phyloP scores from a whole-genome alignment of 1,140 invertebrate genomes.

The Spodoptera litura region DNA sequence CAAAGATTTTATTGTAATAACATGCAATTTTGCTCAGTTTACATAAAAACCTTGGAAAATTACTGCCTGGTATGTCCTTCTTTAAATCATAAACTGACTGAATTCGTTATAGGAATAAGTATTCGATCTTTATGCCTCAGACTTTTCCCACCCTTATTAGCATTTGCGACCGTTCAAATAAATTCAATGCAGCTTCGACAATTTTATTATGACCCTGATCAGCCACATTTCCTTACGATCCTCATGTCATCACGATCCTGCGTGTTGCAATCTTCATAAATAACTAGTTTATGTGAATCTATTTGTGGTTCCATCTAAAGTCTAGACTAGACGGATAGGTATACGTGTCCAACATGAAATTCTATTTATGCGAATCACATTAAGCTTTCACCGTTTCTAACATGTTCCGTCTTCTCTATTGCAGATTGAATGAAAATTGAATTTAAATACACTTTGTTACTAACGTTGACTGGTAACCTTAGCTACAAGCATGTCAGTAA shows the following conservation, averaged over 20 bases:
- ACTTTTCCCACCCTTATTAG: too few relatives aligned
- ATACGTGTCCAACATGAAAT: conserved; percentile 61
- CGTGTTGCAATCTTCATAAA: conserved; percentile 44
- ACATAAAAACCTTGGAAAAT: too few relatives aligned
- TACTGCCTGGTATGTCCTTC: too few relatives aligned
- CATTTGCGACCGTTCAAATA: too few relatives aligned
- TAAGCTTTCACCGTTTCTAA: conserved; percentile 59
- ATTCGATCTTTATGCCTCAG: too few relatives aligned
- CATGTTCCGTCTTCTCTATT: conserved; percentile 49
- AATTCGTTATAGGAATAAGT: too few relatives aligned
- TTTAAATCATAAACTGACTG: too few relatives aligned
- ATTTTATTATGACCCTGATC: conserved; percentile 23
- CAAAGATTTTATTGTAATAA: too few relatives aligned
- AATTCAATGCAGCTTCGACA: neutral
- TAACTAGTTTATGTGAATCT: conserved; percentile 47
- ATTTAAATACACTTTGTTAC: conserved; percentile 51
- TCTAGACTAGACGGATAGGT: conserved; percentile 42
- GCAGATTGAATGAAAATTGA: conserved; percentile 51
- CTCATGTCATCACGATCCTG: conserved; percentile 31
- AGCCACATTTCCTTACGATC: neutral
- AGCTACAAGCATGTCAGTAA: conserved; percentile 26
- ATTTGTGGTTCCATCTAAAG: conserved; percentile 42
- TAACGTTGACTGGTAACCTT: conserved; percentile 40
- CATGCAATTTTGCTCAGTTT: too few relatives aligned
- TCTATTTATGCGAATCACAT: conserved; percentile 65